These are phyloP conservation scores for Nomada goodeniana DNA, from an alignment of 2,888 invertebrate genomes.

Conservation along the genomic window DNA sequence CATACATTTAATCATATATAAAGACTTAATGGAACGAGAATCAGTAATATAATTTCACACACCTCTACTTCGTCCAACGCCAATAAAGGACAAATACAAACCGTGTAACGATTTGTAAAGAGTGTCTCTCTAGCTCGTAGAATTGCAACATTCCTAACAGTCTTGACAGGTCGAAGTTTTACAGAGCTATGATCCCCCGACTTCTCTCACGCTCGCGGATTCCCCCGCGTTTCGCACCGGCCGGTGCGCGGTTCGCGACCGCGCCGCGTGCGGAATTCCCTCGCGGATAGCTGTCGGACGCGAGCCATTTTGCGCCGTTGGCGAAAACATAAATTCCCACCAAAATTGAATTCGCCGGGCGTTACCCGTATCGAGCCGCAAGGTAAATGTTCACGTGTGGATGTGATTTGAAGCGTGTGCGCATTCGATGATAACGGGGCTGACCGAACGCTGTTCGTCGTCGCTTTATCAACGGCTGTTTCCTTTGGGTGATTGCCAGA, in stretches of 20 bases:
- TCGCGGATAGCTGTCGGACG: slow-evolving; percentile 57
- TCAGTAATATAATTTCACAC: too few relatives aligned
- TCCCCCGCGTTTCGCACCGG: slow-evolving; percentile 43
- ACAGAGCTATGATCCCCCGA: slow-evolving; percentile 9
- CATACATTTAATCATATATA: too few relatives aligned
- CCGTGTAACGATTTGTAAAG: too few relatives aligned
- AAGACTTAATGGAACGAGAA: too few relatives aligned
- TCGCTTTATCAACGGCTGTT: slow-evolving; percentile 72
- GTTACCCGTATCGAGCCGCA: slow-evolving; percentile 65
- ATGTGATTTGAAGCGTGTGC: neutral
- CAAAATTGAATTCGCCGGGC: slow-evolving; percentile 70
- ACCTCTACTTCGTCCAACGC: too few relatives aligned
- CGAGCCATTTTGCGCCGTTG: slow-evolving; percentile 64
- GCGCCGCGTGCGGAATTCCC: slow-evolving; percentile 60
- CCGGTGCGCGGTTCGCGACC: neutral
- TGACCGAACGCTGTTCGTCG: slow-evolving; percentile 38
- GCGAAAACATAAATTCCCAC: slow-evolving; percentile 74
- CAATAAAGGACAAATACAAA: too few relatives aligned
- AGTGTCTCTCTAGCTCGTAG: too few relatives aligned
- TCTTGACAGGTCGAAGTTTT: slow-evolving; percentile 6
- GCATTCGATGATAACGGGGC: neutral
- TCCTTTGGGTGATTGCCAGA: slow-evolving; percentile 69
- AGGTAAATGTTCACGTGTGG: slow-evolving; percentile 53
- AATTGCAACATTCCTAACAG: too few relatives aligned
- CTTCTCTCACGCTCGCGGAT: slow-evolving; percentile 9